Conservation (phyloP, 2,113 vertebrate genomes). For the Corydoras sp. region DNA sequence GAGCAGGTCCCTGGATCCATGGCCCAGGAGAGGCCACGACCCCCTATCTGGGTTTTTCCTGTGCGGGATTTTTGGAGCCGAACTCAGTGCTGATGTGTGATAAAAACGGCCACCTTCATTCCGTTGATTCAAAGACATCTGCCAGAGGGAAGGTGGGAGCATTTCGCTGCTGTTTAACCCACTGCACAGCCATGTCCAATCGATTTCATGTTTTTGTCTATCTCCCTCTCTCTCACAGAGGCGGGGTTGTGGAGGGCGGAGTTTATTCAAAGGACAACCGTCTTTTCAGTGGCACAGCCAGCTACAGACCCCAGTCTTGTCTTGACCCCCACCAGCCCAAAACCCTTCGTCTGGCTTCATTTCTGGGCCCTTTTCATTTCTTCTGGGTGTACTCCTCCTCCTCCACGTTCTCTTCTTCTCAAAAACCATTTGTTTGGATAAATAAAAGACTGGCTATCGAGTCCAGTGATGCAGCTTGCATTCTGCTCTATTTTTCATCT, state of each 20-base stretch:
- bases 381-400: slow-evolving; percentile 3
- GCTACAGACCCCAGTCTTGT: slow-evolving; percentile 7
- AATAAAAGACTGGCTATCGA: slow-evolving; percentile 46
- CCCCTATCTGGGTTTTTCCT: neutral
- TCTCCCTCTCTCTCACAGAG: slow-evolving; percentile 32
- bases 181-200: slow-evolving; percentile 53
- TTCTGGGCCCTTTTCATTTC: slow-evolving; percentile 33
- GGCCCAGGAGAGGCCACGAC: slow-evolving; percentile 18
- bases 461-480: slow-evolving; percentile 34
- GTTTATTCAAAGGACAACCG: slow-evolving; percentile 48
- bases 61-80: neutral
- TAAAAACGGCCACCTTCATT: slow-evolving; percentile 20
- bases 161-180: slow-evolving; percentile 49
- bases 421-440: slow-evolving; percentile 43
- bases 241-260: slow-evolving; percentile 29
- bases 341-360: slow-evolving; percentile 10
- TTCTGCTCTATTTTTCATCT: slow-evolving; percentile 43
- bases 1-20: slow-evolving; percentile 9
- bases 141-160: slow-evolving; percentile 33
- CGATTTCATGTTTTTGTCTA: slow-evolving; percentile 33
- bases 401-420: slow-evolving; percentile 9
- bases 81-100: no score
- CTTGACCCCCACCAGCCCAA: slow-evolving; percentile 15
- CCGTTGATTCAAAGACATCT: slow-evolving; percentile 47
- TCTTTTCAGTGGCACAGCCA: slow-evolving; percentile 41